Percentiles rank a stretch among this genome's conserved stretches.
phyloP scores from a whole-genome alignment of 2,888 invertebrate species.

The Nipponacmea schrenckii region DNA sequence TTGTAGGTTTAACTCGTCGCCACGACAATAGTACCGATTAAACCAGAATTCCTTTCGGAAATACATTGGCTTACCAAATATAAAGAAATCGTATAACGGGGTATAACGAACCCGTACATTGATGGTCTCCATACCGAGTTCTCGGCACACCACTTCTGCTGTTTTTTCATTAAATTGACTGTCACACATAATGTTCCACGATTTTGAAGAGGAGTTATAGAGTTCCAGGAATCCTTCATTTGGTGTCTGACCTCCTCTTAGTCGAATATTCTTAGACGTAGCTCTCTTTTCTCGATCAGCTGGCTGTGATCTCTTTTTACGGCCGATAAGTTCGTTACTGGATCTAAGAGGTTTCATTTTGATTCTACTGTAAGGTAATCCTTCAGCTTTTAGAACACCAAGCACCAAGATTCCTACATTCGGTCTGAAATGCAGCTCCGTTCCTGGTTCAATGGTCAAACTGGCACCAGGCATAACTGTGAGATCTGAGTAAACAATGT shows the following conservation, averaged over 20 bases:
- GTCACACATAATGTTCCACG: slow-evolving; percentile 98
- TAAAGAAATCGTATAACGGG: slow-evolving; percentile 62
- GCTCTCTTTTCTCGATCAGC: slow-evolving; percentile 12
- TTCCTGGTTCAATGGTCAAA: slow-evolving; percentile 87
- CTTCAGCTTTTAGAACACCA: slow-evolving; percentile 87
- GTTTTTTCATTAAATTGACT: slow-evolving; percentile 94
- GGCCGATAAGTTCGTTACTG: background rate
- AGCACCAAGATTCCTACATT: slow-evolving; percentile 95
- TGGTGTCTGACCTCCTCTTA: slow-evolving; percentile 79
- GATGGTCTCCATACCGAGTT: slow-evolving; percentile 87
- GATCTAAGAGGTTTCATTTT: slow-evolving; percentile 38
- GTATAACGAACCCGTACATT: slow-evolving; percentile 86
- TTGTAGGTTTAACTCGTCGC: slow-evolving; percentile 67
- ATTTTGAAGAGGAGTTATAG: slow-evolving; percentile 92
- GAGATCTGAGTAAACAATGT: slow-evolving; percentile 81
- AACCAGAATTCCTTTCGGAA: slow-evolving; percentile 66
- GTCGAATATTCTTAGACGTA: slow-evolving; percentile 66
- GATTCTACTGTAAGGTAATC: slow-evolving; percentile 69
- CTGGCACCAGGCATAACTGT: slow-evolving; percentile 96
- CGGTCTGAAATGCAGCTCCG: slow-evolving; percentile 91
- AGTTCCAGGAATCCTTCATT: slow-evolving; percentile 90
- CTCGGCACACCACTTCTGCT: slow-evolving; percentile 94
- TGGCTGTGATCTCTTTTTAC: background rate
- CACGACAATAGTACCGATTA: slow-evolving; percentile 62
- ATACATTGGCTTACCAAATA: slow-evolving; percentile 62